These are phyloP conservation scores for Cephalotes varians DNA, from an alignment of 2,888 invertebrate genomes.

Conservation along the genomic window DNA sequence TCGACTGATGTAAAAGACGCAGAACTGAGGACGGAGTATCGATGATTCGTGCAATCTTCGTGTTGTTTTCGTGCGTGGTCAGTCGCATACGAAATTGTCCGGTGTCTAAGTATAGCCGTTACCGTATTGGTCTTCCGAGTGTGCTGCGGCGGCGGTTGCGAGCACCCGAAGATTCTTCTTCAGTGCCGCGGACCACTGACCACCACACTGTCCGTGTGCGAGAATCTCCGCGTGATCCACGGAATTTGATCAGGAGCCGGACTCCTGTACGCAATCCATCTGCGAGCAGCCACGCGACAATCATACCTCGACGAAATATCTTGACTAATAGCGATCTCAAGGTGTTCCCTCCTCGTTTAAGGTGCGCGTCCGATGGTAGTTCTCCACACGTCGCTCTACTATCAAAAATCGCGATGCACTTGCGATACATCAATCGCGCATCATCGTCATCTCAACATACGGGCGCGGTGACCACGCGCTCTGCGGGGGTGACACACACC, in stretches of 20 bases:
- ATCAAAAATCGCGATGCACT: background rate
- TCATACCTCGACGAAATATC: background rate
- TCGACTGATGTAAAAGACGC: background rate
- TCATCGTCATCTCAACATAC: constrained; percentile 61
- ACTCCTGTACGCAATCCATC: constrained; percentile 77
- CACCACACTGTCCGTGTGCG: constrained; percentile 19
- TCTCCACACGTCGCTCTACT: background rate
- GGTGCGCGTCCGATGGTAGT: constrained; percentile 15
- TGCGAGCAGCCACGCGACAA: constrained; percentile 76
- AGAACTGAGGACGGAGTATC: background rate
- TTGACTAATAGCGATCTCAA: background rate
- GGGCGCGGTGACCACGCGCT: constrained; percentile 12
- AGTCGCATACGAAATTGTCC: constrained; percentile 74
- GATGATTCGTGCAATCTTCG: constrained; percentile 44
- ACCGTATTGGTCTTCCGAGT: constrained; percentile 82
- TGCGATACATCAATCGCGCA: constrained; percentile 60
- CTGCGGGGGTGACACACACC: constrained; percentile 27
- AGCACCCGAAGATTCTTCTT: constrained; percentile 73
- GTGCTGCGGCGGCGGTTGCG: constrained; percentile 74
- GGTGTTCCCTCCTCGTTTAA: constrained; percentile 61
- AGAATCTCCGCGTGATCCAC: constrained; percentile 56
- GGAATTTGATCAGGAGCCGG: constrained; percentile 58
- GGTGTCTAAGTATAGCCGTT: constrained; percentile 85
- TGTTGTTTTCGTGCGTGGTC: constrained; percentile 79
- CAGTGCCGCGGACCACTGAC: constrained; percentile 52